Conservation (phyloP, 2,888 invertebrate genomes). For the Athetis lepigone region DNA sequence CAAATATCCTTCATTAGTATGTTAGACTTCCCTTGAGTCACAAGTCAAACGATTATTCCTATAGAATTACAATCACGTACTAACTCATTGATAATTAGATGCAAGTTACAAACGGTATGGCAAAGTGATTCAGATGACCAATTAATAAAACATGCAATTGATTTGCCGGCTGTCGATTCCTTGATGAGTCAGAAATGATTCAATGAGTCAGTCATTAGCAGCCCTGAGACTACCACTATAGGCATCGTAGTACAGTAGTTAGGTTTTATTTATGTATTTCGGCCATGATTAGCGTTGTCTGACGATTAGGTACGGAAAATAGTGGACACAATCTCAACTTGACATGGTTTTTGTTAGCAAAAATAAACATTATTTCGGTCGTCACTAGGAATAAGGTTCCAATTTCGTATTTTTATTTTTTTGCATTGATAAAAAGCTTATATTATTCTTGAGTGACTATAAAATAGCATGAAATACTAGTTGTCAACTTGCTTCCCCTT, state of each 20-base stretch:
- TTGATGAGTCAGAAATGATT: slow-evolving; percentile 74
- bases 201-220: slow-evolving; percentile 65
- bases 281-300: too few species aligned
- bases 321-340: too few species aligned
- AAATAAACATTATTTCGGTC: too few species aligned
- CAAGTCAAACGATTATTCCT: slow-evolving; percentile 53
- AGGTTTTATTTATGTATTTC: background rate
- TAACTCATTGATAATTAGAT: slow-evolving; percentile 70
- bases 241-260: slow-evolving; percentile 24
- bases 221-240: slow-evolving; percentile 49
- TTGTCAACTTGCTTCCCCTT: too few species aligned
- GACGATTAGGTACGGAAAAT: too few species aligned
- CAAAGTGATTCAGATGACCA: slow-evolving; percentile 76
- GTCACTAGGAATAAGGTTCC: too few species aligned
- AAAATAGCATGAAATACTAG: too few species aligned
- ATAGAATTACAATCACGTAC: slow-evolving; percentile 70
- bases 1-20: slow-evolving; percentile 52
- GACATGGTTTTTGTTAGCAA: too few species aligned
- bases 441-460: too few species aligned
- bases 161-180: slow-evolving; percentile 63
- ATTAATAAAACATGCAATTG: slow-evolving; percentile 66
- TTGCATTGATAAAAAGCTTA: too few species aligned
- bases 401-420: too few species aligned
- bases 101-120: slow-evolving; percentile 64
- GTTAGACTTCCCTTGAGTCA: slow-evolving; percentile 51